phyloP scores from a whole-genome alignment of 2,113 vertebrate species.

The Triplophysa dalaica region DNA sequence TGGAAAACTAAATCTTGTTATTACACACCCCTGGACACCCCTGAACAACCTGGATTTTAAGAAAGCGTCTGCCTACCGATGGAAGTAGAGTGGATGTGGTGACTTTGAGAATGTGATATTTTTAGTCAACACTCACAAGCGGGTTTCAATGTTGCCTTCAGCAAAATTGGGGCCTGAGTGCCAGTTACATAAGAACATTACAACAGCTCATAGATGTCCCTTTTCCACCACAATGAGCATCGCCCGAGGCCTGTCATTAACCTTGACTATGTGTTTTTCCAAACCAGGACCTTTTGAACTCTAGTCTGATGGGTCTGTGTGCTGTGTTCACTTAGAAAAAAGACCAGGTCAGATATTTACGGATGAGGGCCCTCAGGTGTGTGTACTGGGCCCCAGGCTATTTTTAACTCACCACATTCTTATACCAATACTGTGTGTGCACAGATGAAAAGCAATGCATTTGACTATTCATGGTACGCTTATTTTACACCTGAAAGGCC shows the following conservation, averaged over 20 bases:
- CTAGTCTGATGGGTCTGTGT: constrained; percentile 27
- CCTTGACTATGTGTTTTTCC: constrained; percentile 49
- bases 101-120: constrained; percentile 38
- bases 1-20: constrained; percentile 30
- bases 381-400: background rate
- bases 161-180: constrained; percentile 34
- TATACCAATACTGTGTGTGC: background rate
- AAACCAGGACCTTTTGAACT: constrained; percentile 7
- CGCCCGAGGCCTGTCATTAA: constrained; percentile 50
- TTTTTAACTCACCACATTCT: constrained; percentile 28
- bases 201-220: constrained; percentile 30
- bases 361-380: constrained; percentile 2
- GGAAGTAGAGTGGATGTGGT: constrained; percentile 9
- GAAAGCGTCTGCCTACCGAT: background rate
- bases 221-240: constrained; percentile 45
- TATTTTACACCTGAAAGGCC: constrained; percentile 9
- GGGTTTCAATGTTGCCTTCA: constrained; percentile 27
- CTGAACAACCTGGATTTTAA: background rate
- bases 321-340: background rate
- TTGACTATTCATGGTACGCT: constrained; percentile 25
- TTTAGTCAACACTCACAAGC: constrained; percentile 11
- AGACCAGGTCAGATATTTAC: constrained; percentile 24
- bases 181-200: constrained; percentile 51
- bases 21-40: background rate
- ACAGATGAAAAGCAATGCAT: background rate